Percentiles rank a stretch among this genome's conserved stretches.
Evolutionary conservation across 2,888 invertebrate genomes (phyloP).

Genomic region (Xanthorhoe designata): DNA sequence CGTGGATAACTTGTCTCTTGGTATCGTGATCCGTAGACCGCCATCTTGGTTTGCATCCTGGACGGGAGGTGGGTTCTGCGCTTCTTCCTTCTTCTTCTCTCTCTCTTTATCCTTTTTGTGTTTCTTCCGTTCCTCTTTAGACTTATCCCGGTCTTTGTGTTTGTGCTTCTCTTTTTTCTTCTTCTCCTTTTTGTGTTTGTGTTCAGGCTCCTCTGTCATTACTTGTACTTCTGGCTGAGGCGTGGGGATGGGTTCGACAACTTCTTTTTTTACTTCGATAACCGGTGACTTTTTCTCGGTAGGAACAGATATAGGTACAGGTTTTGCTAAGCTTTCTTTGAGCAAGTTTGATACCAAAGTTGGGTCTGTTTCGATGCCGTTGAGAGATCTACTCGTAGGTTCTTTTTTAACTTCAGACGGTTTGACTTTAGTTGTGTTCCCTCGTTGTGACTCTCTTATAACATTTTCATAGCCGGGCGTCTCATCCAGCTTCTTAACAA

Average conservation of each 20-base stretch:
- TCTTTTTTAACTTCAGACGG: conserved; percentile 63
- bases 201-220: conserved; percentile 63
- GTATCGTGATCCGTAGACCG: conserved; percentile 74
- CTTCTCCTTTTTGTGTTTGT: conserved; percentile 86
- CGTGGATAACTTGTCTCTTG: conserved; percentile 71
- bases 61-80: conserved; percentile 41
- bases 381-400: conserved; percentile 66
- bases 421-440: conserved; percentile 65
- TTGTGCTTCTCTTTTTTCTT: conserved; percentile 93
- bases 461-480: conserved; percentile 87
- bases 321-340: conserved; percentile 87
- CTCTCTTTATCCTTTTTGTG: conserved; percentile 88
- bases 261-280: conserved; percentile 63
- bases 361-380: conserved; percentile 90
- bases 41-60: conserved; percentile 58
- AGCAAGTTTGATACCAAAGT: conserved; percentile 89
- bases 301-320: conserved; percentile 75
- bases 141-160: conserved; percentile 91
- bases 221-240: conserved; percentile 37
- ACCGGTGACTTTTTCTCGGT: conserved; percentile 69
- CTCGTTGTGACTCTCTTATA: conserved; percentile 83
- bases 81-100: conserved; percentile 67
- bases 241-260: conserved; percentile 54
- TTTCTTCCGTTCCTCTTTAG: conserved; percentile 89
- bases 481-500: conserved; percentile 87